Conservation (phyloP, 2,888 invertebrate genomes). For the Dryomyza anilis region DNA sequence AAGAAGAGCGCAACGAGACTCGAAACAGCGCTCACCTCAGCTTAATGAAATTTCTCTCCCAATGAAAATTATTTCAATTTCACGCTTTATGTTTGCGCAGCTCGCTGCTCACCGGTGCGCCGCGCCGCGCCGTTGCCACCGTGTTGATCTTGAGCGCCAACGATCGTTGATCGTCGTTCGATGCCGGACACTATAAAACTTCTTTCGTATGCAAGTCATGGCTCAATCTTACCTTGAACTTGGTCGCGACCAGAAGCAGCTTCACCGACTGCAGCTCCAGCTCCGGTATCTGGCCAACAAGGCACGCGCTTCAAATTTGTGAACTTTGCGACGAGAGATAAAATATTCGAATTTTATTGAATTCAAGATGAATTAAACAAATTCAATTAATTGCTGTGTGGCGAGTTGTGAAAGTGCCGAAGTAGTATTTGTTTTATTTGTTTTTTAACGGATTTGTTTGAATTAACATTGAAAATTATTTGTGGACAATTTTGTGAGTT, state of each 20-base stretch:
- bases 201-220: conserved; percentile 60
- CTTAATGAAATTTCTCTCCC: background rate
- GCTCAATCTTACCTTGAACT: conserved; percentile 62
- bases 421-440: too few relatives aligned
- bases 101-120: background rate
- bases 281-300: background rate
- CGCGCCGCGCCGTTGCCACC: background rate
- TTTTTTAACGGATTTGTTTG: too few relatives aligned
- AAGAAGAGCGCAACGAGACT: background rate
- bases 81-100: conserved; percentile 34
- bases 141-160: too few relatives aligned
- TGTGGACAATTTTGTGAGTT: background rate
- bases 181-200: conserved; percentile 53
- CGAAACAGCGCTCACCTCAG: background rate
- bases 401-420: conserved; percentile 3
- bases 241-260: conserved; percentile 49
- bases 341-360: background rate
- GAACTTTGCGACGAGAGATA: background rate
- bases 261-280: background rate
- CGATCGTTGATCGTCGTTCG: background rate
- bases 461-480: background rate
- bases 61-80: too few relatives aligned
- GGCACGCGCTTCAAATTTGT: background rate
- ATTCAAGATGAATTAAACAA: background rate
- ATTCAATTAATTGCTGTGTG: background rate